phyloP scores from a whole-genome alignment of 2,888 invertebrate species.

The Lamellibrachia columna region DNA sequence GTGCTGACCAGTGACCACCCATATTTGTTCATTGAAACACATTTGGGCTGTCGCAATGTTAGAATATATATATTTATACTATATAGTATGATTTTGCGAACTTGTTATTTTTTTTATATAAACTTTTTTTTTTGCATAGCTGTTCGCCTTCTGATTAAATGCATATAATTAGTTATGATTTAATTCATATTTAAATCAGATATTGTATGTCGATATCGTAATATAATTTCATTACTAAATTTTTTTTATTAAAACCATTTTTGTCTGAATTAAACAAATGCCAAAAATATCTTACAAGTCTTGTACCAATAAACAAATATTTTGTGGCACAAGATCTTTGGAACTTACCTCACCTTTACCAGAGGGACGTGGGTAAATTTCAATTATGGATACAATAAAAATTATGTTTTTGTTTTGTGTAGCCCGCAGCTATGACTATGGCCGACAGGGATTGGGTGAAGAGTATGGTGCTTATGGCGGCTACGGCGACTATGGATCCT shows the following conservation, averaged over 20 bases:
- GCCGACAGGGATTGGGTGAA: conserved; percentile 48
- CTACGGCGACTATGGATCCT: conserved; percentile 18
- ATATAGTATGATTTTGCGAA: neutral
- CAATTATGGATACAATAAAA: neutral
- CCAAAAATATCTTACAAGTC: too few relatives aligned
- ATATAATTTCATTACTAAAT: too few relatives aligned
- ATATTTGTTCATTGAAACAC: neutral
- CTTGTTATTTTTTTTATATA: neutral
- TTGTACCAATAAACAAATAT: too few relatives aligned
- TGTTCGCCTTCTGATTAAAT: too few relatives aligned
- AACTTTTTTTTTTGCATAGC: neutral
- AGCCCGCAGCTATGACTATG: conserved; percentile 61
- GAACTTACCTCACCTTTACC: neutral
- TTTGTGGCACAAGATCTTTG: too few relatives aligned
- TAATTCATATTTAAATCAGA: too few relatives aligned
- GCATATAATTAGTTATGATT: too few relatives aligned
- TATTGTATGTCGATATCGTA: too few relatives aligned
- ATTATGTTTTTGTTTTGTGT: conserved; percentile 29
- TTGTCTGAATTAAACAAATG: too few relatives aligned
- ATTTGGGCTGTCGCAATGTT: neutral
- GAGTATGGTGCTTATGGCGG: conserved; percentile 33
- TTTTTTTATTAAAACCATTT: too few relatives aligned
- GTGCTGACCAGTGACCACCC: too few relatives aligned
- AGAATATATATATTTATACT: conserved; percentile 6
- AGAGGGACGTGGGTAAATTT: neutral